These are phyloP conservation scores for Bombus polaris DNA, from an alignment of 1,140 invertebrate genomes.

Conservation along the genomic window DNA sequence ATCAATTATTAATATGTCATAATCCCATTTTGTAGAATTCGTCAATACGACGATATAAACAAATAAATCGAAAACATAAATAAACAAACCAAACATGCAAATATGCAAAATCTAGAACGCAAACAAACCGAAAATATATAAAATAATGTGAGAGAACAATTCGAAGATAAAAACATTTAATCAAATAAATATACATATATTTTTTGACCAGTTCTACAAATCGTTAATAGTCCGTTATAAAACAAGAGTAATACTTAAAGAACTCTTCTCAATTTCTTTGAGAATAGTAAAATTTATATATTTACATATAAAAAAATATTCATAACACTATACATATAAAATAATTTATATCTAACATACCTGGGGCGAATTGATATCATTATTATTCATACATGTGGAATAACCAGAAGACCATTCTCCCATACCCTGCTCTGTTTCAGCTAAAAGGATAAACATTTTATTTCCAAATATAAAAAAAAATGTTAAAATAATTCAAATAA, in stretches of 20 bases:
- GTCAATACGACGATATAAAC: neutral
- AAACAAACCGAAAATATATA: neutral
- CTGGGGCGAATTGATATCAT: constrained; percentile 76
- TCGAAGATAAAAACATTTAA: neutral
- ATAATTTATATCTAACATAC: constrained; percentile 64
- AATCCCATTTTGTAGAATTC: neutral
- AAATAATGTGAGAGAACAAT: neutral
- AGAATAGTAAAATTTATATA: neutral
- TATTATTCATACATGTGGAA: constrained; percentile 52
- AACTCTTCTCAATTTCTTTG: neutral
- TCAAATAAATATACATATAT: neutral
- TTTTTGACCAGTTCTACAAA: neutral
- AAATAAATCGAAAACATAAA: neutral
- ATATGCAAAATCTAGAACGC: neutral
- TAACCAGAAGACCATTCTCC: constrained; percentile 74
- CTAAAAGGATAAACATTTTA: constrained; percentile 68
- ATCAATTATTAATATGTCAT: neutral
- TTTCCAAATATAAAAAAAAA: neutral
- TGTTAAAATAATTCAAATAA: constrained; percentile 18
- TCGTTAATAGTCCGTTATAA: neutral
- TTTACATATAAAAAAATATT: neutral
- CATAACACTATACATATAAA: neutral
- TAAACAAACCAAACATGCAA: neutral
- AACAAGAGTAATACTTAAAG: neutral
- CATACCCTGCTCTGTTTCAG: constrained; percentile 75